phyloP scores from a whole-genome alignment of 2,888 invertebrate species.

The Nemotelus nigrinus region DNA sequence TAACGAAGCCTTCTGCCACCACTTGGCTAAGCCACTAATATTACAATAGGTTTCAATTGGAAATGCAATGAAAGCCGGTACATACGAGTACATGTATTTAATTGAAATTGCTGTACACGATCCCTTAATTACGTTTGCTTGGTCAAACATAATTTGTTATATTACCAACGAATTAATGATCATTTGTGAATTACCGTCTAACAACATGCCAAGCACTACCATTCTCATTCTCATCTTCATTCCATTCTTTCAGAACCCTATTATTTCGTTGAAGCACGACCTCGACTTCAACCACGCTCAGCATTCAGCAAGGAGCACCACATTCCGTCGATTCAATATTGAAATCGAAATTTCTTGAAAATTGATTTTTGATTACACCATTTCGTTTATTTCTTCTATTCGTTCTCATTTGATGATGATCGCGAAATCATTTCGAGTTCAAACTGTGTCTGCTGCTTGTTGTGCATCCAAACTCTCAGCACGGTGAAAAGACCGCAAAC shows the following conservation, averaged over 20 bases:
- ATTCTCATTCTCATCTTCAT: no score
- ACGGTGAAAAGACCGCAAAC: background rate
- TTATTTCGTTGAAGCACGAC: constrained; percentile 16
- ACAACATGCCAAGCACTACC: no score
- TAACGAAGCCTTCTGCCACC: no score
- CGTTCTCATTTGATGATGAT: constrained; percentile 31
- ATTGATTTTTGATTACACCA: constrained; percentile 50
- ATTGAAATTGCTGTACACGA: no score
- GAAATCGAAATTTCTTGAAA: constrained; percentile 47
- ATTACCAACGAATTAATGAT: no score
- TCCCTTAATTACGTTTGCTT: no score
- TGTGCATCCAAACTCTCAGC: background rate
- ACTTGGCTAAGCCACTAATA: no score
- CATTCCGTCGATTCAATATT: constrained; percentile 35
- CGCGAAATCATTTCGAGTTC: constrained; percentile 20
- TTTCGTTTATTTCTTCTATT: constrained; percentile 33
- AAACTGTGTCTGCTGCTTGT: background rate
- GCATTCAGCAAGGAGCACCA: background rate
- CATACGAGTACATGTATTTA: no score
- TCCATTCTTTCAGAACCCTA: background rate
- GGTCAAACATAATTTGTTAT: no score
- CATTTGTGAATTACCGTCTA: no score
- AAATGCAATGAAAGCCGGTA: no score
- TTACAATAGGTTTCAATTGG: no score
- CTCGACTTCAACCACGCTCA: background rate